These are phyloP conservation scores for Myotis lucifugus DNA, from an alignment of 2,113 vertebrate species.

Conservation along the genomic window DNA sequence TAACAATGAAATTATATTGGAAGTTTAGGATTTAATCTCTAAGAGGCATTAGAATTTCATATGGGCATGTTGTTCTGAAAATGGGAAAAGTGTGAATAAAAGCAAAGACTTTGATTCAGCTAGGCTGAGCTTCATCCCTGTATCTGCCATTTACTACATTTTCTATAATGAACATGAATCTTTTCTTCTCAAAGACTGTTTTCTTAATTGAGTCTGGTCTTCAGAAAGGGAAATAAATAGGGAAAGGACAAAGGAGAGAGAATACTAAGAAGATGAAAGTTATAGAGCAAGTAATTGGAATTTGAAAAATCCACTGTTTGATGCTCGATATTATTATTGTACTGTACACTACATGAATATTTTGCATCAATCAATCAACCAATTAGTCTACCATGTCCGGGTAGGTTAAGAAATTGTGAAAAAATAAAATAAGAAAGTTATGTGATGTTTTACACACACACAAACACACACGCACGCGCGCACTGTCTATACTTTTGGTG, in stretches of 20 bases:
- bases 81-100: background rate
- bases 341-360: background rate
- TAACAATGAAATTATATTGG: background rate
- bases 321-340: background rate
- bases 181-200: background rate
- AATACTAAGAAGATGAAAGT: conserved; percentile 7
- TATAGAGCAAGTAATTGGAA: conserved; percentile 26
- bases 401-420: background rate
- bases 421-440: background rate
- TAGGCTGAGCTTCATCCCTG: background rate
- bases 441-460: background rate
- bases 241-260: conserved; percentile 4
- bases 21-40: background rate
- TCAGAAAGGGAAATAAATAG: background rate
- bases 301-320: conserved; percentile 12
- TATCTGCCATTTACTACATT: background rate
- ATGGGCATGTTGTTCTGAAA: background rate
- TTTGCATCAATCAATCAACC: background rate
- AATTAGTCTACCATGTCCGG: background rate
- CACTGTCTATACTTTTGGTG: background rate
- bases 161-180: background rate
- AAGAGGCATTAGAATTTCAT: background rate
- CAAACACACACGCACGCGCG: background rate
- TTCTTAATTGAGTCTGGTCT: background rate
- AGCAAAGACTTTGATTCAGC: background rate